phyloP scores from a whole-genome alignment of 2,888 invertebrate genomes.

The Rutpela maculata region DNA sequence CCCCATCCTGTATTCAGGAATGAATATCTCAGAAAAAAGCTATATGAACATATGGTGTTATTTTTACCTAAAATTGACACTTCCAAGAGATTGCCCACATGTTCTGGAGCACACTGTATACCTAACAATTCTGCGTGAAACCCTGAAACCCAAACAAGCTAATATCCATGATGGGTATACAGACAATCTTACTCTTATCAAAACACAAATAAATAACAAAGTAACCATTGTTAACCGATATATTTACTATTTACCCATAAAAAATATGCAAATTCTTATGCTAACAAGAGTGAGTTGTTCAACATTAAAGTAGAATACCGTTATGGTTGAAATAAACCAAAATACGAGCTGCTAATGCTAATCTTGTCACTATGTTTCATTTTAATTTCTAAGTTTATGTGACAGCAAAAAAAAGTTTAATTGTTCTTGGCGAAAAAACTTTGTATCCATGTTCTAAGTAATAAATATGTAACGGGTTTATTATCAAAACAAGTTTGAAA shows the following conservation, averaged over 20 bases:
- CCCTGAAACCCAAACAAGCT: neutral
- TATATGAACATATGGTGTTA: too few relatives aligned
- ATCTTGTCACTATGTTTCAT: neutral
- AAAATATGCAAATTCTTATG: constrained; percentile 36
- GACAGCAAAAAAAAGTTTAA: neutral
- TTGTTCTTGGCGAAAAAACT: neutral
- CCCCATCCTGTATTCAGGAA: too few relatives aligned
- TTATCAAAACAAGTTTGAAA: constrained; percentile 24
- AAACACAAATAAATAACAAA: neutral
- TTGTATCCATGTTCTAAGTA: neutral
- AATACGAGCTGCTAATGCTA: neutral
- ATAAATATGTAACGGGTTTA: constrained; percentile 20
- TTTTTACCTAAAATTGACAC: too few relatives aligned
- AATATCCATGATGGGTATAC: neutral
- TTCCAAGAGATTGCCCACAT: too few relatives aligned
- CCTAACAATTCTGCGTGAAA: neutral
- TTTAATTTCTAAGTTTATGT: constrained; percentile 13
- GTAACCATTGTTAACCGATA: constrained; percentile 15
- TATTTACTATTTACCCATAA: constrained; percentile 7
- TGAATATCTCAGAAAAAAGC: too few relatives aligned
- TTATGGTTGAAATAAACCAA: constrained; percentile 13
- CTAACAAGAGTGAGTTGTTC: constrained; percentile 26
- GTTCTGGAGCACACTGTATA: too few relatives aligned
- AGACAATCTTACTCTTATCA: constrained; percentile 4
- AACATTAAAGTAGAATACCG: constrained; percentile 25